phyloP scores from a whole-genome alignment of 2,113 vertebrate species.

The Larimichthys crocea region DNA sequence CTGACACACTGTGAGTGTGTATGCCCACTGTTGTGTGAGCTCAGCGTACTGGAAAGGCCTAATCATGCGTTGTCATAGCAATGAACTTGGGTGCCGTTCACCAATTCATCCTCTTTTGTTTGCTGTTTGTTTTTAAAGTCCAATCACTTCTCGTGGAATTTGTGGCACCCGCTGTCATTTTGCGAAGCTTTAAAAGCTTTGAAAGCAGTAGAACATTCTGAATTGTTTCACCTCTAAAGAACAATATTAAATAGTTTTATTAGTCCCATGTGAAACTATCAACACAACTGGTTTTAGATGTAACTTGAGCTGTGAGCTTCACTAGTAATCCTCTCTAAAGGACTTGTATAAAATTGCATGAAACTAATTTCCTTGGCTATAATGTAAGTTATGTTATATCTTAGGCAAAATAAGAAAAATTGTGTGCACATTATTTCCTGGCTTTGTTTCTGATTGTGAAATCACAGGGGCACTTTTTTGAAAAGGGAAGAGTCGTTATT shows the following conservation, averaged over 20 bases:
- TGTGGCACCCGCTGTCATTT: conserved; percentile 41
- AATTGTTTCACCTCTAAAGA: background rate
- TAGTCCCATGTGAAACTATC: background rate
- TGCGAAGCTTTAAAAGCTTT: conserved; percentile 38
- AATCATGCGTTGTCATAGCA: conserved; percentile 78
- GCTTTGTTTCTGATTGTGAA: conserved; percentile 33
- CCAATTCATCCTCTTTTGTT: conserved; percentile 76
- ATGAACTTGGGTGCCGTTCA: conserved; percentile 74
- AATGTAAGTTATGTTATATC: too few relatives aligned
- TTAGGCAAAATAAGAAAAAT: background rate
- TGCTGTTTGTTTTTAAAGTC: conserved; percentile 66
- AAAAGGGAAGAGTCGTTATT: background rate
- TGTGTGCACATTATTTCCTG: background rate
- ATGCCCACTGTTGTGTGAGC: conserved; percentile 65
- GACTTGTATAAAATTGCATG: background rate
- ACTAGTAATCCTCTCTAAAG: background rate
- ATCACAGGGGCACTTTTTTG: conserved; percentile 34
- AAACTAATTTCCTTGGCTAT: background rate
- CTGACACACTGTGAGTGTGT: background rate
- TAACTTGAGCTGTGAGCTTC: background rate
- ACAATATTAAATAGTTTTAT: background rate
- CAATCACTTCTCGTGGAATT: conserved; percentile 70
- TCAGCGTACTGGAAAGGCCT: conserved; percentile 76
- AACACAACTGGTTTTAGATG: background rate
- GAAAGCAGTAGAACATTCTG: background rate